Percentiles rank a stretch among this genome's conserved stretches.
Conservation (phyloP, 2,888 invertebrate genomes). For the Pollenia griseotomentosa region DNA sequence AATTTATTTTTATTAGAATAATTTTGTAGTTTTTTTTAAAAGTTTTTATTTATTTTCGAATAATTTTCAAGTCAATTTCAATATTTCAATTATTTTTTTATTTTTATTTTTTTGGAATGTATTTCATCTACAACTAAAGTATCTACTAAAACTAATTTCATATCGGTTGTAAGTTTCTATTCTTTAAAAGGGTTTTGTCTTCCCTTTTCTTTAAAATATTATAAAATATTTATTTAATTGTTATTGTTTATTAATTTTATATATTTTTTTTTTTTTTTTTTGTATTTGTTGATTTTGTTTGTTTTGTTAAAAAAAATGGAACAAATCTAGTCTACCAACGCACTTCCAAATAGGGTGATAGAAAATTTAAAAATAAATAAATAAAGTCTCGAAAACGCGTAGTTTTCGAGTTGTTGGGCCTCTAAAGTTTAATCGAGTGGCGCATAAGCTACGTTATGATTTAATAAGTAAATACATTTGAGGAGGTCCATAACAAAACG, state of each 20-base stretch:
- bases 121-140: slow-evolving; percentile 47
- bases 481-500: too few species aligned
- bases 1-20: not conserved
- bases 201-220: slow-evolving; percentile 58
- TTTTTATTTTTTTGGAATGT: slow-evolving; percentile 42
- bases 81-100: slow-evolving; percentile 9
- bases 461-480: too few species aligned
- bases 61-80: slow-evolving; percentile 31
- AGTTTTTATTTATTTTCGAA: slow-evolving; percentile 26
- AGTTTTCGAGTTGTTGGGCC: too few species aligned
- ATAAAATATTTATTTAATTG: slow-evolving; percentile 62
- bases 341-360: too few species aligned
- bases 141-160: slow-evolving; percentile 48
- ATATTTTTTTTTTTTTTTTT: slow-evolving; percentile 26
- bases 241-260: slow-evolving; percentile 33
- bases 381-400: too few species aligned
- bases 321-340: too few species aligned
- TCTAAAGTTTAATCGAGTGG: too few species aligned
- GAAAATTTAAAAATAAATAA: too few species aligned
- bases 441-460: too few species aligned
- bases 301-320: slow-evolving; percentile 29
- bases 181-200: not conserved
- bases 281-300: not conserved
- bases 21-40: slow-evolving; percentile 23
- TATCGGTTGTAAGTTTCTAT: slow-evolving; percentile 48